phyloP scores from a whole-genome alignment of 1,140 invertebrate species.

The Anadara kagoshimensis region DNA sequence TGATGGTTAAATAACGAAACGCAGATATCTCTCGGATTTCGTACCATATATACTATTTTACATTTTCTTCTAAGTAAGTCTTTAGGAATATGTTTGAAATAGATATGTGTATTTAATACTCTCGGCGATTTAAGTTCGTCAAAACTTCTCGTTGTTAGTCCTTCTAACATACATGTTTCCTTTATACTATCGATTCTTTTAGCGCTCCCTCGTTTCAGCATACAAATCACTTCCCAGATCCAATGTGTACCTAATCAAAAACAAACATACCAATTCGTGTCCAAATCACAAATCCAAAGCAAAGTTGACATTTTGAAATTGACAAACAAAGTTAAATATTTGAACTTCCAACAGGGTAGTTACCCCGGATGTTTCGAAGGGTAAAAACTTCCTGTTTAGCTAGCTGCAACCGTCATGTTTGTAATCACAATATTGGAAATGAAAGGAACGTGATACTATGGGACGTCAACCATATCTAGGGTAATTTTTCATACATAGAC shows the following conservation, averaged over 20 bases:
- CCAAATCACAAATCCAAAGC: too few species aligned
- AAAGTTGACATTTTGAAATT: too few species aligned
- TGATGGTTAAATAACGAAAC: constrained; percentile 59
- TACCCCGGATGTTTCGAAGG: too few species aligned
- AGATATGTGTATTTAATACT: constrained; percentile 56
- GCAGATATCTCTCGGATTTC: constrained; percentile 60
- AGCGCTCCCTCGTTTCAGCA: constrained; percentile 43
- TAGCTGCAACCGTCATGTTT: too few species aligned
- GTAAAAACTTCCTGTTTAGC: too few species aligned
- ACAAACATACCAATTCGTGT: too few species aligned
- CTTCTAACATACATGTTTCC: constrained; percentile 55
- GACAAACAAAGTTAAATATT: too few species aligned
- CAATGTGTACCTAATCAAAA: constrained; percentile 59
- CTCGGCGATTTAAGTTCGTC: constrained; percentile 53
- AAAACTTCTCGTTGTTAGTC: constrained; percentile 42
- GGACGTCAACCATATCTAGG: too few species aligned
- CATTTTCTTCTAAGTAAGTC: constrained; percentile 41
- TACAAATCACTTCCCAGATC: constrained; percentile 58
- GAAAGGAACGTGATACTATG: too few species aligned
- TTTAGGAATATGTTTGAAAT: constrained; percentile 44
- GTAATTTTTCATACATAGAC: too few species aligned
- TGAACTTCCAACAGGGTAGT: too few species aligned
- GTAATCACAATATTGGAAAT: too few species aligned
- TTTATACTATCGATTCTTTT: constrained; percentile 44
- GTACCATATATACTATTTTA: constrained; percentile 53